A percentile compares a stretch with the other conserved stretches of the same genome.
Conservation (phyloP, 2,113 vertebrate species). For the Microtus pennsylvanicus region DNA sequence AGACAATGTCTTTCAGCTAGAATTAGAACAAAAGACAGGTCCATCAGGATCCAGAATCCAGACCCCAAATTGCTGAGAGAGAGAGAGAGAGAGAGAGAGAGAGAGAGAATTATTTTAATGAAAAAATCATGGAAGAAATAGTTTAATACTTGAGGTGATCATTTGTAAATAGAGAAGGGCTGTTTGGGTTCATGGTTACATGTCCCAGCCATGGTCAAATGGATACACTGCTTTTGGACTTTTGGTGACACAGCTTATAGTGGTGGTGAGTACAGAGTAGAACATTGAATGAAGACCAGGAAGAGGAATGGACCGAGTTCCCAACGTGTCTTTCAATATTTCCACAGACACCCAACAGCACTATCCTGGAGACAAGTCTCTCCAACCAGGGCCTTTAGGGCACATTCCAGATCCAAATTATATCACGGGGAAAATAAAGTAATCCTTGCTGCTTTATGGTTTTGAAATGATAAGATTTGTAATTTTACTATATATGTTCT, state of each 20-base stretch:
- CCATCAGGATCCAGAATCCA: neutral
- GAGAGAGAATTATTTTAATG: too few species aligned
- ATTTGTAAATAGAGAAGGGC: neutral
- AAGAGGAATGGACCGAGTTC: neutral
- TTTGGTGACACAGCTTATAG: neutral
- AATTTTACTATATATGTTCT: neutral
- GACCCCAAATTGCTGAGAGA: neutral
- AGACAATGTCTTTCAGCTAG: slow-evolving; percentile 59
- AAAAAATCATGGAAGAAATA: neutral
- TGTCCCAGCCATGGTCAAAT: neutral
- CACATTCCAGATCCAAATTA: neutral
- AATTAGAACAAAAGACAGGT: slow-evolving; percentile 52
- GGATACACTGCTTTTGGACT: neutral
- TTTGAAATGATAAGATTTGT: neutral
- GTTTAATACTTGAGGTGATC: neutral
- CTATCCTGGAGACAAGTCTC: neutral
- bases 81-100: too few species aligned
- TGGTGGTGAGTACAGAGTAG: neutral
- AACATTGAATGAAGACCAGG: too few species aligned
- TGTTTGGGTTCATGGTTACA: neutral
- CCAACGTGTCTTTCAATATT: neutral
- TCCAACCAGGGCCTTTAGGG: neutral
- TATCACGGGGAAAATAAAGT: neutral
- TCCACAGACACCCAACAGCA: neutral
- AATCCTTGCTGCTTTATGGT: neutral